These are phyloP conservation scores for Caenorhabditis sinica DNA, from an alignment of 2,888 invertebrate species.

Conservation along the genomic window DNA sequence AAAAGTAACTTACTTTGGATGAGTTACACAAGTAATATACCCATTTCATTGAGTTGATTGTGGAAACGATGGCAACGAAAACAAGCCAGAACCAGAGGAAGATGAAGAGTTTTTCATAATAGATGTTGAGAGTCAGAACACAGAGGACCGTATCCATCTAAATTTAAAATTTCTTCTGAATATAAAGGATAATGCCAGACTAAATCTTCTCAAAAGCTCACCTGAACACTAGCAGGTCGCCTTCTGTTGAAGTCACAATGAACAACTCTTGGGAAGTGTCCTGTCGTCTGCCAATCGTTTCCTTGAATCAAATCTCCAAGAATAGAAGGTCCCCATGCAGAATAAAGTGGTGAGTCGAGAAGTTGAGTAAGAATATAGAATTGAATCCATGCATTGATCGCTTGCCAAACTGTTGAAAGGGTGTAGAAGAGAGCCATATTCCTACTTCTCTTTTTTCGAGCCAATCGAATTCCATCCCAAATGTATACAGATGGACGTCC, in stretches of 20 bases:
- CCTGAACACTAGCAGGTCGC: slow-evolving; percentile 79
- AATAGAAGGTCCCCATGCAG: slow-evolving; percentile 79
- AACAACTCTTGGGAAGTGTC: slow-evolving; percentile 82
- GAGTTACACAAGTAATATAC: slow-evolving; percentile 69
- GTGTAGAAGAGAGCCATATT: slow-evolving; percentile 80
- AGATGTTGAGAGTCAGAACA: slow-evolving; percentile 83
- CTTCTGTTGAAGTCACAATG: slow-evolving; percentile 82
- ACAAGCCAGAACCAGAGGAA: slow-evolving; percentile 83
- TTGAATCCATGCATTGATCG: slow-evolving; percentile 80
- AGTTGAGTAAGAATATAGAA: slow-evolving; percentile 79
- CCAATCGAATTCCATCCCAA: slow-evolving; percentile 82
- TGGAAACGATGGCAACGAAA: slow-evolving; percentile 79
- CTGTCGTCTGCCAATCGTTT: slow-evolving; percentile 81
- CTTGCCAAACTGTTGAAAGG: slow-evolving; percentile 76
- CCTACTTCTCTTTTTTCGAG: slow-evolving; percentile 73
- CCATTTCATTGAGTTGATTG: slow-evolving; percentile 79
- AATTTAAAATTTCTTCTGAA: not conserved
- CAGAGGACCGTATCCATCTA: slow-evolving; percentile 83
- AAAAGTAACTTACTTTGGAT: slow-evolving; percentile 47
- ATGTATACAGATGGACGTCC: slow-evolving; percentile 79
- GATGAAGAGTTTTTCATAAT: slow-evolving; percentile 83
- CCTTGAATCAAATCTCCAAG: slow-evolving; percentile 79
- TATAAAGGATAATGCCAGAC: not conserved
- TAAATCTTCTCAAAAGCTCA: slow-evolving; percentile 18
- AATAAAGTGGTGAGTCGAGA: slow-evolving; percentile 79